Evolutionary conservation across 2,888 invertebrate species (phyloP), one percentile per base, ranked within the genome.

Genomic region (Helobdella robusta): DNA sequence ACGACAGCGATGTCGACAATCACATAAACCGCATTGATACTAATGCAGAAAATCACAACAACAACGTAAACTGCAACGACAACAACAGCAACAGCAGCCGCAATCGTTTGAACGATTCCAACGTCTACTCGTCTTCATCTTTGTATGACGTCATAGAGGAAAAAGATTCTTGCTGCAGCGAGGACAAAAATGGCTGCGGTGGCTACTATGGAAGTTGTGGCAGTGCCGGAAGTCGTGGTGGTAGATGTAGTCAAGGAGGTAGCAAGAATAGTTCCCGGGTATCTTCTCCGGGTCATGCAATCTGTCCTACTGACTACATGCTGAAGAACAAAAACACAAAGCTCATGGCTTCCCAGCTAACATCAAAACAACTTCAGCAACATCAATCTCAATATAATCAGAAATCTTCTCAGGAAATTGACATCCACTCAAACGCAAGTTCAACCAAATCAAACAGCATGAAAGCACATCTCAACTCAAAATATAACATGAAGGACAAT

Each of bases 291-390:
- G 30, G 32, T 5, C 62, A 59, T 8, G 58, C 66, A 8, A 69
- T 69, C n/a, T 56, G 68, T n/a, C 68, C 69, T 20, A 44, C 67
- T 23, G 68, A 69, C 63, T 69, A 69, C 59, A 69, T 69, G 69
- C 65, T 69, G 32, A 64, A 66, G 25, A 62, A 30, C 2, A 59
- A 8, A 59, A 59, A 4, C 32, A 18, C 23, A 15, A 36, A 25
- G 30, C 23, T n/a, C 40, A 44, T 25, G 1, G 8, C n/a, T 40
- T 20, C 44, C n/a, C 34, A 18, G 36, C 30, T 18, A 60, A 62
- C 50, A 11, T 50, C 28, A 32, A 30, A 30, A 2, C 30, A 46
- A n/a, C 23, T 8, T n/a, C 48, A 30, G 20, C 62, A 20, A 11
- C 62, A 62, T 30, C 54, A 4, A 28, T 25, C 30, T 25, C 54